These are phyloP conservation scores for Deilephila elpenor DNA, from an alignment of 2,888 invertebrate genomes.

Conservation along the genomic window DNA sequence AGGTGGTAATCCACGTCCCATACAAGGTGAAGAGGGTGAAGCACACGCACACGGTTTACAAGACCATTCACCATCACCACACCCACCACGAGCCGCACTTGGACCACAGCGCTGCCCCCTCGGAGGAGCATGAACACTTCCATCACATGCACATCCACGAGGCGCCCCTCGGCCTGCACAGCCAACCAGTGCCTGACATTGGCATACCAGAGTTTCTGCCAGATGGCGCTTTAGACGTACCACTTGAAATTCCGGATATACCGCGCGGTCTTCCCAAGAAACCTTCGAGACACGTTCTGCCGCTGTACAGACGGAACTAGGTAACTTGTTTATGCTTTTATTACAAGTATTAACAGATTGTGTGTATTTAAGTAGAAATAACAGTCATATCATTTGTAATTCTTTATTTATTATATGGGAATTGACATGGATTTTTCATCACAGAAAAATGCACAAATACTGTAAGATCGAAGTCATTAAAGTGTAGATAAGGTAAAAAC, in stretches of 20 bases:
- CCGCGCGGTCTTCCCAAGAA: constrained; percentile 57
- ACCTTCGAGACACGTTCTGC: constrained; percentile 59
- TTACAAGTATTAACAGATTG: too few species aligned
- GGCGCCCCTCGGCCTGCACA: constrained; percentile 61
- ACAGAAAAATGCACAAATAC: too few species aligned
- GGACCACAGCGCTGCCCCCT: constrained; percentile 56
- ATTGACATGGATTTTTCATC: too few species aligned
- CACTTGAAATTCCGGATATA: constrained; percentile 57
- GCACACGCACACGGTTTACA: constrained; percentile 89
- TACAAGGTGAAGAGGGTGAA: constrained; percentile 88
- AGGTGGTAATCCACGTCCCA: constrained; percentile 88
- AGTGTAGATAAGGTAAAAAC: too few species aligned
- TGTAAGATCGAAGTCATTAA: too few species aligned
- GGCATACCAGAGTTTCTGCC: constrained; percentile 77
- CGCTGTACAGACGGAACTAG: constrained; percentile 62
- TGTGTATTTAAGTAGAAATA: too few species aligned
- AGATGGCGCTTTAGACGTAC: constrained; percentile 63
- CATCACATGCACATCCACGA: constrained; percentile 77
- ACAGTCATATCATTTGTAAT: too few species aligned
- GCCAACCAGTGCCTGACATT: constrained; percentile 66
- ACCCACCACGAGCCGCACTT: constrained; percentile 64
- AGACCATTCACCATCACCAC: constrained; percentile 86
- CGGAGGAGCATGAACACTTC: constrained; percentile 80
- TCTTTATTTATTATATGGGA: too few species aligned
- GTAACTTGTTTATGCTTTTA: constrained; percentile 40